Base-by-base conservation (phyloP, 2,888 invertebrate genomes). In the Herminia tarsipennalis region DNA sequence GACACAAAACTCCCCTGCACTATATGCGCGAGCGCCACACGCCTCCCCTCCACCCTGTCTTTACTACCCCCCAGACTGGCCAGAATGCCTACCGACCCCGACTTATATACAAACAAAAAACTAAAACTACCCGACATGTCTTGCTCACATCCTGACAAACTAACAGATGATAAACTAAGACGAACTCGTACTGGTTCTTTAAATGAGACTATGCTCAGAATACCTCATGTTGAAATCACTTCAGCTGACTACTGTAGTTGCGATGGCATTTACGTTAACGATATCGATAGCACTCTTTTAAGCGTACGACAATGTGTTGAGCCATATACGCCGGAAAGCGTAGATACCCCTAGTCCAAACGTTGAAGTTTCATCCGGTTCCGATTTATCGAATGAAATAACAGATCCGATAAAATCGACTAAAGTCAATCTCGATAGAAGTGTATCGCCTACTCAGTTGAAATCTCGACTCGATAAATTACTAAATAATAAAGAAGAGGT, bases 321-420 rank as follows among this genome's bases (percentile, higher is more conserved):
- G 65, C 96, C 96, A 0, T 96, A 96, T 67, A 96, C 96, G 0
- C 96, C 96, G n/a, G 96, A 96, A 70, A 96, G 95, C 78, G 92
- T 94, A 56, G 96, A 96, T 69, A 95, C 96, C 13, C 95, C 94
- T 66, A 95, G 95, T 29, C 96, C 96, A 0, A 92, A 92, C 50
- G 90, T 93, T 0, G 93, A 90, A 24, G 63, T 67, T 0, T 74
- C 71, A 0, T 87, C 77, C 0, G 78, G 73, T 0, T 83, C 84
- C 0, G 86, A 83, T 9, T 49, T 82, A 1, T 45, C 64, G 0
- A 57, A 65, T 5, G 83, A 90, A 53, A 71, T 85, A 3, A 66
- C 72, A 27, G 84, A 88, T 34, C 32, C 79, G 9, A 40, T 74
- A 21, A 76, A 68, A 66, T 44, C 74, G 17, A 76, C 67, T 37